These are phyloP conservation scores for Ptycholaimellus sp. DNA, from an alignment of 2,888 invertebrate species.

Conservation along the genomic window DNA sequence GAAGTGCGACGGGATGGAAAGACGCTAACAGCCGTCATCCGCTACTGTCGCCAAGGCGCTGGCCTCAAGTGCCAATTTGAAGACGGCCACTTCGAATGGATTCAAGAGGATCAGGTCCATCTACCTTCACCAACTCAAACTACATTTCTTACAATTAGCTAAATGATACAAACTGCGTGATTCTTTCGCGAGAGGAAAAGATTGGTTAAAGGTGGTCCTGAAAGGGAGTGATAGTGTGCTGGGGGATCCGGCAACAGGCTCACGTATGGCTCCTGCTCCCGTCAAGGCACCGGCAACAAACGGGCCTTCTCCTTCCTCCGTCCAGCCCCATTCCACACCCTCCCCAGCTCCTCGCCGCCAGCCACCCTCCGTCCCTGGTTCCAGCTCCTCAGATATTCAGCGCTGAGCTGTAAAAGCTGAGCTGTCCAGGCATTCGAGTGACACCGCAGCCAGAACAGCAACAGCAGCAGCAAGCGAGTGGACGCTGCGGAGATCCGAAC, in stretches of 20 bases:
- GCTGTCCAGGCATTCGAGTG: neutral
- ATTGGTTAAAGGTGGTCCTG: too few relatives aligned
- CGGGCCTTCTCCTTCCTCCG: neutral
- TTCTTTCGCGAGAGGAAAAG: too few relatives aligned
- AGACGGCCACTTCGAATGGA: constrained; percentile 14
- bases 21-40: constrained; percentile 5
- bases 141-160: too few relatives aligned
- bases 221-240: neutral
- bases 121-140: too few relatives aligned
- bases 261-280: too few relatives aligned
- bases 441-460: neutral
- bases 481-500: constrained; percentile 7
- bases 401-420: constrained; percentile 2
- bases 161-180: too few relatives aligned
- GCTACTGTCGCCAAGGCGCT: constrained; percentile 7
- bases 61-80: constrained; percentile 12
- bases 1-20: constrained; percentile 7
- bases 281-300: neutral
- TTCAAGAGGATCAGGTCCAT: constrained; percentile 10
- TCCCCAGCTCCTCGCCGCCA: neutral
- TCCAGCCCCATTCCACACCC: neutral
- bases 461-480: constrained; percentile 1
- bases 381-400: too few relatives aligned
- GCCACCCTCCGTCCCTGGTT: neutral
- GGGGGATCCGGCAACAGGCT: too few relatives aligned